phyloP scores from a whole-genome alignment of 1,140 invertebrate species.

The Araneus ventricosus region DNA sequence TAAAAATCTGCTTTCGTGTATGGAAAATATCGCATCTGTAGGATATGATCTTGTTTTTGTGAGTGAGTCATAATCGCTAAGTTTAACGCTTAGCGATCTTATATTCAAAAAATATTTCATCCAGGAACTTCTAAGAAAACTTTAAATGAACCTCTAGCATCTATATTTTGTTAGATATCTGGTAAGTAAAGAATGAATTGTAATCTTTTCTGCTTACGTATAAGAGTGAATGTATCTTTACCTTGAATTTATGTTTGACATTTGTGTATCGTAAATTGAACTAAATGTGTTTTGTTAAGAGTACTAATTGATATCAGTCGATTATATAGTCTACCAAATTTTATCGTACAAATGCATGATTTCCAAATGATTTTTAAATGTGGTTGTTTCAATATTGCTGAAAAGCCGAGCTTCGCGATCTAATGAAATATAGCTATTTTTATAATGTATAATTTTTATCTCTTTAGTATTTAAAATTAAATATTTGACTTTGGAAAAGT shows the following conservation, averaged over 20 bases:
- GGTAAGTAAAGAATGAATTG: constrained; percentile 25
- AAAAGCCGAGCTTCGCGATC: too few relatives aligned
- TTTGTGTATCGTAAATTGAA: not conserved
- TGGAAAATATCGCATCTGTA: constrained; percentile 46
- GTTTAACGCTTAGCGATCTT: constrained; percentile 61
- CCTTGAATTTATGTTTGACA: not conserved
- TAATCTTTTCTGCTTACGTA: constrained; percentile 11
- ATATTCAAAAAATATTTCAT: constrained; percentile 13
- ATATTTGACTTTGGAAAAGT: too few relatives aligned
- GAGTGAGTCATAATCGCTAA: constrained; percentile 60
- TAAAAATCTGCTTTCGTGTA: constrained; percentile 74
- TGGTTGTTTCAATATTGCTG: too few relatives aligned
- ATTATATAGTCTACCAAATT: too few relatives aligned
- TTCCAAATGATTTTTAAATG: too few relatives aligned
- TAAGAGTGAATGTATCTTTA: not conserved
- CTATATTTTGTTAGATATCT: not conserved
- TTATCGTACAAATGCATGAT: too few relatives aligned
- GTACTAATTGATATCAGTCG: not conserved
- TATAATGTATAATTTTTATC: too few relatives aligned
- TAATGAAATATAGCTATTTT: too few relatives aligned
- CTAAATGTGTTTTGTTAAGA: not conserved
- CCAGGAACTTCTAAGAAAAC: constrained; percentile 16
- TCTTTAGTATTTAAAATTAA: too few relatives aligned
- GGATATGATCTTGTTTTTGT: constrained; percentile 57
- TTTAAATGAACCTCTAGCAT: constrained; percentile 33